phyloP scores from a whole-genome alignment of 2,113 vertebrate genomes.

The Mobula hypostoma region DNA sequence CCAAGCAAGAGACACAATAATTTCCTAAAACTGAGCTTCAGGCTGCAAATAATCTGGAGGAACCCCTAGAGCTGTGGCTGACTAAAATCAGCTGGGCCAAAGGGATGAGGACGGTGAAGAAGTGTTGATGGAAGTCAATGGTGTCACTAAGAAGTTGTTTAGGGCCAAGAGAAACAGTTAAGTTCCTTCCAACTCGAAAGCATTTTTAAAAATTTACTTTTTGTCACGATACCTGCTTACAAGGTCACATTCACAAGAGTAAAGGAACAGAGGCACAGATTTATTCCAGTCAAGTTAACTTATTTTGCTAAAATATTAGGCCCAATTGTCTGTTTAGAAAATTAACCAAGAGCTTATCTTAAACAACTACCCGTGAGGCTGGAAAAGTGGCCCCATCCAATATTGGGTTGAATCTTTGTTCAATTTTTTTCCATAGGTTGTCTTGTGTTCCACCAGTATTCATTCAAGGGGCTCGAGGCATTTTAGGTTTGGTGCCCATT shows the following conservation, averaged over 20 bases:
- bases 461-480: background rate
- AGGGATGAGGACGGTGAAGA: background rate
- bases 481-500: background rate
- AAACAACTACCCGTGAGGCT: background rate
- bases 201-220: background rate
- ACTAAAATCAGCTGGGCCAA: background rate
- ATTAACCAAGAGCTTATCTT: background rate
- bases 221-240: background rate
- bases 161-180: background rate
- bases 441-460: background rate
- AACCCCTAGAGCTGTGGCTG: background rate
- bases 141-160: background rate
- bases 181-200: background rate
- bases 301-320: background rate
- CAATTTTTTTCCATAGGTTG: background rate
- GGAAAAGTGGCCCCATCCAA: background rate
- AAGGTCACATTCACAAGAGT: no score
- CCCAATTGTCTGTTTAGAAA: no score
- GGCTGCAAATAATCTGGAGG: background rate
- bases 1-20: background rate
- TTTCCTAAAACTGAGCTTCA: background rate
- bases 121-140: background rate
- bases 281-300: background rate
- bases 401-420: background rate
- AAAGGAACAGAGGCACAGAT: background rate